phyloP scores from a whole-genome alignment of 92 coral and sea anemone genomes.

The Isaurus tuberculatus region DNA sequence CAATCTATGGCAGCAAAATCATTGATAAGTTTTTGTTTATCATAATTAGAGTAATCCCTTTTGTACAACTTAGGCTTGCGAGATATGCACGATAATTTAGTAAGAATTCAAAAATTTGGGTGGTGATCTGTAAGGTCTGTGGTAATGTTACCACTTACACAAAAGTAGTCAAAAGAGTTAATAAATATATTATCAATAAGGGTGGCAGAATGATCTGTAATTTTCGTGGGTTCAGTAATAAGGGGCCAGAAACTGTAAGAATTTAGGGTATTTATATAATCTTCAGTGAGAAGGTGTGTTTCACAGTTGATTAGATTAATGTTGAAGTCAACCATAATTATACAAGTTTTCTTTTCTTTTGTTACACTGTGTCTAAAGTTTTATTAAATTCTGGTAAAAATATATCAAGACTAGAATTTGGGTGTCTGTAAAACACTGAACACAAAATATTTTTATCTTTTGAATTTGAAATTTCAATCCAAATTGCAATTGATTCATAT shows the following conservation, averaged over 20 bases:
- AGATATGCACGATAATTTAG: neutral
- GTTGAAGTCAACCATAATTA: slow-evolving; percentile 67
- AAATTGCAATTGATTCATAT: slow-evolving; percentile 46
- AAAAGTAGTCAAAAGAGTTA: neutral
- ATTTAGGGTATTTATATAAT: slow-evolving; percentile 40
- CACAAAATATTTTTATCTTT: slow-evolving; percentile 20
- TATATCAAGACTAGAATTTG: slow-evolving; percentile 25
- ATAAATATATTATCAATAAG: neutral
- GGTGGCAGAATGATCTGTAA: neutral
- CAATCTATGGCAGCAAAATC: neutral
- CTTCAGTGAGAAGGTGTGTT: slow-evolving; percentile 37
- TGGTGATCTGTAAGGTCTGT: neutral
- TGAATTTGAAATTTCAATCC: slow-evolving; percentile 39
- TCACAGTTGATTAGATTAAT: slow-evolving; percentile 44
- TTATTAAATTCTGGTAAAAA: neutral
- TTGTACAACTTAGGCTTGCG: neutral
- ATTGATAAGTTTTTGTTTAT: neutral
- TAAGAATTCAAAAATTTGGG: neutral
- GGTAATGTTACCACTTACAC: neutral
- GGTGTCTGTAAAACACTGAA: slow-evolving; percentile 46
- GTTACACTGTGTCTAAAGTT: slow-evolving; percentile 20
- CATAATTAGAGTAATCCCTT: neutral
- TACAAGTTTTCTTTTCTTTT: slow-evolving; percentile 48
- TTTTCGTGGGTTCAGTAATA: neutral
- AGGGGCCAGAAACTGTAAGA: slow-evolving; percentile 49